phyloP scores from a whole-genome alignment of 2,888 invertebrate species.

The Xylota sylvarum region DNA sequence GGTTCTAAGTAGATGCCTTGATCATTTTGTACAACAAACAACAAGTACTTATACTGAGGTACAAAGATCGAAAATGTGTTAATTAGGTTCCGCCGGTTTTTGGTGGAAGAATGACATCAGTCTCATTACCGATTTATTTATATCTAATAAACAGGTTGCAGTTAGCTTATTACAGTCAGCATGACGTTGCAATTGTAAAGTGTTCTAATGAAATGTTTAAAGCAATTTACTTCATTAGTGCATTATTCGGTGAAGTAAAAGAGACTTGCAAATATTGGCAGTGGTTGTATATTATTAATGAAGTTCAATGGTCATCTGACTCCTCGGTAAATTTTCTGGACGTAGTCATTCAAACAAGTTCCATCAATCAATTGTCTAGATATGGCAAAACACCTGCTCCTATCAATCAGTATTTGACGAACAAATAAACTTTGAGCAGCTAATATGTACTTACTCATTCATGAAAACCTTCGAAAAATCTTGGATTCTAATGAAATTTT shows the following conservation, averaged over 20 bases:
- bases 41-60: constrained; percentile 21
- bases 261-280: no score
- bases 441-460: no score
- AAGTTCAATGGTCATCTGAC: background rate
- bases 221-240: background rate
- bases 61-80: constrained; percentile 53
- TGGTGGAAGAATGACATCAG: constrained; percentile 38
- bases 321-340: background rate
- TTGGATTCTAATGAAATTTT: no score
- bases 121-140: constrained; percentile 12
- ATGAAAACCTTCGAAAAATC: no score
- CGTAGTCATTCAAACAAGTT: background rate
- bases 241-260: background rate
- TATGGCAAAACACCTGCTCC: no score
- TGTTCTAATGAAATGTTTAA: background rate
- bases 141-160: constrained; percentile 18
- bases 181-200: constrained; percentile 2
- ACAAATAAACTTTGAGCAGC: no score
- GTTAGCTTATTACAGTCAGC: background rate
- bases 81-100: constrained; percentile 27
- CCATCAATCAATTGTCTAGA: background rate
- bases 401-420: no score
- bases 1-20: constrained; percentile 35
- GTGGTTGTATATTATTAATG: background rate
- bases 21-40: constrained; percentile 17